These are phyloP conservation scores for Epinotia bilunana DNA, from an alignment of 2,888 invertebrate genomes.

Conservation along the genomic window DNA sequence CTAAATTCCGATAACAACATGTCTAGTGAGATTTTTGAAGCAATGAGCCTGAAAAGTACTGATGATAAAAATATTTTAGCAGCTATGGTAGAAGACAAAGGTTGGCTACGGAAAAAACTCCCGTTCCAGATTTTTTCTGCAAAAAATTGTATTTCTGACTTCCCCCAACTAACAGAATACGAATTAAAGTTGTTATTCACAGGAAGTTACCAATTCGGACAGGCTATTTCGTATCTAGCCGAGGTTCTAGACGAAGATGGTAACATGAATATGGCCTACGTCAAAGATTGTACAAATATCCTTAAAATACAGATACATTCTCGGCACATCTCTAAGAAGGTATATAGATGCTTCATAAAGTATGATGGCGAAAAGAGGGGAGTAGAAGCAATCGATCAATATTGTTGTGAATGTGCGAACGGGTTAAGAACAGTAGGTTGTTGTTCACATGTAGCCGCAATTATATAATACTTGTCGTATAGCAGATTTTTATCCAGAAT, in stretches of 20 bases:
- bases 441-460: conserved; percentile 4
- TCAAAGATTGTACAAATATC: not conserved
- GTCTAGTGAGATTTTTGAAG: not conserved
- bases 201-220: conserved; percentile 11
- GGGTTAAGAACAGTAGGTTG: conserved; percentile 6
- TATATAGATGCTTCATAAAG: conserved; percentile 13
- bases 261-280: not conserved
- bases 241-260: conserved; percentile 1
- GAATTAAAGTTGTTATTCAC: conserved; percentile 2
- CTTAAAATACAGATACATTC: not conserved
- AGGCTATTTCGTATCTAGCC: conserved; percentile 2
- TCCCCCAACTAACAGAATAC: not conserved
- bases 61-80: conserved; percentile 1
- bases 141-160: not conserved
- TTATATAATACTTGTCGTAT: conserved; percentile 3
- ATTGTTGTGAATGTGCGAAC: conserved; percentile 12
- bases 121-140: not conserved
- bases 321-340: not conserved
- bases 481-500: conserved; percentile 5
- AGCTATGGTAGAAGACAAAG: not conserved
- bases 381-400: not conserved
- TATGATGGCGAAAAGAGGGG: conserved; percentile 1
- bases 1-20: not conserved
- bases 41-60: not conserved
- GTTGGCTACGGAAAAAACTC: conserved; percentile 3